phyloP scores from a whole-genome alignment of 2,797 vertebrate species.

The Percopsis omiscomaycus region DNA sequence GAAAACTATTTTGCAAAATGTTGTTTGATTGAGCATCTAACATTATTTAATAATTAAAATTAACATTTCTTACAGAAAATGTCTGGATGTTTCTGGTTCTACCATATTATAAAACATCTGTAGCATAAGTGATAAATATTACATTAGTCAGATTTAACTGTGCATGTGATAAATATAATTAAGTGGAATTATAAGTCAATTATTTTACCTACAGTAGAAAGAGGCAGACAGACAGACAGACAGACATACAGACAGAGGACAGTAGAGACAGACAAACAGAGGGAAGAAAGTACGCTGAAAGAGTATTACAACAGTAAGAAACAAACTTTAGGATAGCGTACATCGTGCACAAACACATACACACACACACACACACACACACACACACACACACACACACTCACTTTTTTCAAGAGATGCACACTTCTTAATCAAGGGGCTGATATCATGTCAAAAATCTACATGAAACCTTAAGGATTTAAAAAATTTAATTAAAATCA shows the following conservation, averaged over 20 bases:
- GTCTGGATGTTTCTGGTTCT: constrained; percentile 51
- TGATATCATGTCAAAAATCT: not conserved
- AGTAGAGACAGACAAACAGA: constrained; percentile 35
- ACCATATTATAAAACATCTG: constrained; percentile 26
- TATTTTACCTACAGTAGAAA: constrained; percentile 14
- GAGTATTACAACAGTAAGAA: no score
- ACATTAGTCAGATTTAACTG: constrained; percentile 29
- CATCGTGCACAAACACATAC: constrained; percentile 4
- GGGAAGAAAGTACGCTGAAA: constrained; percentile 24
- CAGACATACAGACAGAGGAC: constrained; percentile 31
- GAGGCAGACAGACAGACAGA: constrained; percentile 15
- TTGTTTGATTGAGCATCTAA: not conserved
- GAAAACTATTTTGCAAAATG: not conserved
- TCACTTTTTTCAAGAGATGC: not conserved
- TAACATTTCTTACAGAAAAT: no score
- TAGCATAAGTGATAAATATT: constrained; percentile 12
- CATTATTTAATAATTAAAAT: not conserved
- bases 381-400: constrained; percentile 13
- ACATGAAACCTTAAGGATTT: not conserved
- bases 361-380: constrained; percentile 12
- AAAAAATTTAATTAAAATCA: not conserved
- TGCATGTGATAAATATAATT: constrained; percentile 1
- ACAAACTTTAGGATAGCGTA: no score
- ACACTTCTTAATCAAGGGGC: no score
- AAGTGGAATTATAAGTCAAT: not conserved